Evolutionary conservation across 1,140 invertebrate species (phyloP).

Genomic region (Drosophila prosaltans): DNA sequence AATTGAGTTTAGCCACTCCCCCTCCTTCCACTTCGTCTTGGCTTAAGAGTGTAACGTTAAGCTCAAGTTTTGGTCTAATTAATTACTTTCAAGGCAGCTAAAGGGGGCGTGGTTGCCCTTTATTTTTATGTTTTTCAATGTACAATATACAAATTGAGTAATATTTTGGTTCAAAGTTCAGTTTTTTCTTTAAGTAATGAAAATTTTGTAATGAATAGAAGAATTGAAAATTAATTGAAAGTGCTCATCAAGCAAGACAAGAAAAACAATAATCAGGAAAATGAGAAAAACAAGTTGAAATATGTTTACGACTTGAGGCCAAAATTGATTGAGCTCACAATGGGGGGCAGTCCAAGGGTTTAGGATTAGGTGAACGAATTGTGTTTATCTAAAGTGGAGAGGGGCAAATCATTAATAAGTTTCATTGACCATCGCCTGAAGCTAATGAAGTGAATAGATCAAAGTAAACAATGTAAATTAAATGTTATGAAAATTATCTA

Average conservation of each 20-base stretch:
- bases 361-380: background rate
- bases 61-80: background rate
- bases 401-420: background rate
- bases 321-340: conserved; percentile 4
- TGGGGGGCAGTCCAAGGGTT: conserved; percentile 2
- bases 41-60: background rate
- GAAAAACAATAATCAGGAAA: background rate
- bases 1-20: background rate
- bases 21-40: background rate
- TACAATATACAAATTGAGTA: conserved; percentile 56
- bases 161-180: conserved; percentile 66
- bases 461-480: background rate
- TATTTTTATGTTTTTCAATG: conserved; percentile 39
- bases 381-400: background rate
- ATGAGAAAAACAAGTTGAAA: conserved; percentile 26
- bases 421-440: background rate
- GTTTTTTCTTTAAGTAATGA: conserved; percentile 36
- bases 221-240: conserved; percentile 64
- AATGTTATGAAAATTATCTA: background rate
- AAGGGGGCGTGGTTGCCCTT: conserved; percentile 27
- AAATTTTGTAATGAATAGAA: conserved; percentile 51
- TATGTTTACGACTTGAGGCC: conserved; percentile 1
- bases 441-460: background rate
- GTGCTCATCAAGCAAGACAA: conserved; percentile 20
- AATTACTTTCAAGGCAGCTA: conserved; percentile 10